Evolutionary conservation across 92 coral and sea anemone species (phyloP), one percentile per base, ranked within the genome.

Genomic region (Palythoa caribaeorum): DNA sequence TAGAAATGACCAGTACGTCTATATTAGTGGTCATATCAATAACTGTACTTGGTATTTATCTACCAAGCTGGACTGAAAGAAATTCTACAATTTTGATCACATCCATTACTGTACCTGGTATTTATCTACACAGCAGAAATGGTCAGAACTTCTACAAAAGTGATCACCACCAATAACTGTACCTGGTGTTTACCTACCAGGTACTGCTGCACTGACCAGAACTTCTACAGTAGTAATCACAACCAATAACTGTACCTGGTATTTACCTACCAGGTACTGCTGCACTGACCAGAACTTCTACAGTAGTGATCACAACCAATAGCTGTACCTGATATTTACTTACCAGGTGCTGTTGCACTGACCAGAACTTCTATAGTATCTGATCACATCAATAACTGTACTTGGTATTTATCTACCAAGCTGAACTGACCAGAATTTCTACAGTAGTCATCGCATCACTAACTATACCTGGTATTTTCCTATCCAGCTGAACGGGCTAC

Each of bases 291-390:
- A 44, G 16, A 71, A 36, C 76, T 60, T 13, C 83, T 74, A 74
- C 62, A 86, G 20, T 74, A 86, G 36, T 86, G 40, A 37, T 60
- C 89, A 86, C 59, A 86, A 86, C 28, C 89, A 86, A 16, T 19
- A 12, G 2, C 59, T 44, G 16, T 71, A 71, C 76, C 3, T 71
- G 76, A 50, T 71, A 71, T 44, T 35, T 71, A 39, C 50, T 50
- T 44, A 55, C 60, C 21, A 52, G 66, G n/a, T n/a, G n/a, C n/a
- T n/a, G 20, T 19, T 37, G 59, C 17, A 19, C 68, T 60, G 76
- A 36, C 44, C 17, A 38, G 37, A 12, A 13, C 12, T 3, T 73
- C 15, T 53, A 77, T 47, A 75, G 57, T n/a, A 81, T 74, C 60
- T 88, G 38, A 40, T 68, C 85, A 78, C 39, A 78, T 36, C 84